phyloP scores from a whole-genome alignment of 2,797 vertebrate species.

The Schizopygopsis pylzovi region DNA sequence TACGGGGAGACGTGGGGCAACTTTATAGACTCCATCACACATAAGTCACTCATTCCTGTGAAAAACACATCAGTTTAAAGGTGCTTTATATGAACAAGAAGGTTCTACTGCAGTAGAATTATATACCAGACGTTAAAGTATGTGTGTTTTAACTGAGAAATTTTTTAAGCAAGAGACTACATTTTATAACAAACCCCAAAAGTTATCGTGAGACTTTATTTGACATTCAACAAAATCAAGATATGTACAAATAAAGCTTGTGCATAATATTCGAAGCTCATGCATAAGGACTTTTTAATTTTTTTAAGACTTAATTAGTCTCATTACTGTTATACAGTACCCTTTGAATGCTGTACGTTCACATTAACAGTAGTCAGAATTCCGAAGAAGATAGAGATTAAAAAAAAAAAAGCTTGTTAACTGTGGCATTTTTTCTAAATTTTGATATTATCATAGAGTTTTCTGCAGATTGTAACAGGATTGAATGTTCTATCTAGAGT shows the following conservation, averaged over 20 bases:
- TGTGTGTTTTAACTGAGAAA: neutral
- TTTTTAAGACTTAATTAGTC: neutral
- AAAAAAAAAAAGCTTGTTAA: neutral
- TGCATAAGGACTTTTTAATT: no score
- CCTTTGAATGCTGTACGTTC: neutral
- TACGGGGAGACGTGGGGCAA: constrained; percentile 49
- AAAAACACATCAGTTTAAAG: constrained; percentile 27
- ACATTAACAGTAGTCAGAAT: neutral
- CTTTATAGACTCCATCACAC: constrained; percentile 40
- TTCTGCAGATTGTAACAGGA: neutral
- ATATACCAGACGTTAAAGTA: constrained; percentile 6
- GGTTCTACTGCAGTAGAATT: neutral
- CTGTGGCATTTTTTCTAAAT: neutral
- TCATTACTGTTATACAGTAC: neutral
- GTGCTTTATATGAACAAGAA: constrained; percentile 15
- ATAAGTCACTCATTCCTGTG: constrained; percentile 17
- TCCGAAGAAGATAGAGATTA: neutral
- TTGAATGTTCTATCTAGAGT: neutral
- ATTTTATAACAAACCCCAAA: neutral
- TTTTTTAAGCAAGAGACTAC: neutral
- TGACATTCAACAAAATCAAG: neutral
- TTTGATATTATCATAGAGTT: neutral
- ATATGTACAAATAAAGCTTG: neutral
- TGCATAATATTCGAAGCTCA: no score
- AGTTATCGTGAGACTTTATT: neutral